phyloP scores from a whole-genome alignment of 1,140 invertebrate species.

The Parapsyche elsis region DNA sequence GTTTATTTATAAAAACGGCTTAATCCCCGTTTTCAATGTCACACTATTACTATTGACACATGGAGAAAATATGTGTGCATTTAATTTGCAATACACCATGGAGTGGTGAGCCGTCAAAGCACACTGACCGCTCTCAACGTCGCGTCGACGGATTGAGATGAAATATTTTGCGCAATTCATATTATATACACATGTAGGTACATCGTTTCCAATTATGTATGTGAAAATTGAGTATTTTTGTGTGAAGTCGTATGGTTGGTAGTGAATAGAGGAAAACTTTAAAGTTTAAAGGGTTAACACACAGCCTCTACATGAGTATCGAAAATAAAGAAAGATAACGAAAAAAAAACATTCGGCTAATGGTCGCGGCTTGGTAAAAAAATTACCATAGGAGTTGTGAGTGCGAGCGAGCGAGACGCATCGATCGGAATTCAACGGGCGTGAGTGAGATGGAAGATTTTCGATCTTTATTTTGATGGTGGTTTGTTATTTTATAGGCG shows the following conservation, averaged over 20 bases:
- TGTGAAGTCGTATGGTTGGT: no score
- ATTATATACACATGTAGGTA: no score
- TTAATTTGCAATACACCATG: no score
- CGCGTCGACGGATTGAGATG: no score
- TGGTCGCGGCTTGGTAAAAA: slow-evolving; percentile 51
- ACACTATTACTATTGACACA: no score
- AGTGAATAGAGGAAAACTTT: background rate
- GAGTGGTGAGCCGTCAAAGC: no score
- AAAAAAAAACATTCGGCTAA: slow-evolving; percentile 56
- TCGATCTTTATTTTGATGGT: slow-evolving; percentile 50
- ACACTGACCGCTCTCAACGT: no score
- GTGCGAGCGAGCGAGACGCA: slow-evolving; percentile 45
- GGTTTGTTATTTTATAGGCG: slow-evolving; percentile 55
- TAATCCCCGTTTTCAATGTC: background rate
- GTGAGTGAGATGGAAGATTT: slow-evolving; percentile 38
- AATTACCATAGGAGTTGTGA: slow-evolving; percentile 48
- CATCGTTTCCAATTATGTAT: no score
- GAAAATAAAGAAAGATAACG: slow-evolving; percentile 50
- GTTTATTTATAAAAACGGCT: background rate
- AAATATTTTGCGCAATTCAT: no score
- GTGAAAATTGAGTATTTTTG: no score
- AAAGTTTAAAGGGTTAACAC: slow-evolving; percentile 53
- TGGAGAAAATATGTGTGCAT: no score
- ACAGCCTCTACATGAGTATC: slow-evolving; percentile 51
- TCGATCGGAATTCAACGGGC: background rate